Evolutionary conservation across 2,113 vertebrate genomes (phyloP), one percentile per base, ranked within the genome.

Genomic region (Nycticorax nycticorax): DNA sequence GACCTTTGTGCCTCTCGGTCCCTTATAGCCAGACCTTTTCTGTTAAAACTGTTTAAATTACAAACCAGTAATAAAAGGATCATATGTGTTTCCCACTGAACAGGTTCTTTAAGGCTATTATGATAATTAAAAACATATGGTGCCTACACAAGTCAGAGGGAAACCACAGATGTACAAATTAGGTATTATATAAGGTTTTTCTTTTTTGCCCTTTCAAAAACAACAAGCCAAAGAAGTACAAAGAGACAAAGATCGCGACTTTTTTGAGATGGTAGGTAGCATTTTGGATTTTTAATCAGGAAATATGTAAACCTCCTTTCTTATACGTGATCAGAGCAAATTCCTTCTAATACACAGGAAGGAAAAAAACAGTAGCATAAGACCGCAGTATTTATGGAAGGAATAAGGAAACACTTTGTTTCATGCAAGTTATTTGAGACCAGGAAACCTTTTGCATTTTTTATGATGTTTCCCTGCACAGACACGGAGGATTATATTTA

Each of bases 81-180:
- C 98, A 97, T 97, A 97, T 98, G 98, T 96, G 97, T 98, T 97
- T 98, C 97, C 97, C 97, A 97, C 97, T 89, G 97, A 99, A 98
- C 98, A 99, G 98, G 99, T 99, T 99, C 99, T 99, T 98, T 98
- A 98, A 98, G 98, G 98, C 98, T 98, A 98, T 99, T 98, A 99
- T 96, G 98, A 98, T 99, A 98, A 99, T 99, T 99, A 99, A 99
- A 99, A 98, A 98, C 99, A 99, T 99, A 99, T 98, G 99, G 98
- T 97, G 97, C 98, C 98, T 97, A 95, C 94, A 96, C 97, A 97
- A 98, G 98, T 98, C 97, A 95, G 96, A 97, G 97, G 97, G 96
- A 98, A 98, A 97, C 98, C 96, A 55, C 98, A 99, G 98, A 99
- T 99, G 99, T 98, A 98, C 97, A 98, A 98, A 99, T 99, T 98